These are phyloP conservation scores for Hesperia comma DNA, from an alignment of 2,888 invertebrate genomes.

Conservation along the genomic window DNA sequence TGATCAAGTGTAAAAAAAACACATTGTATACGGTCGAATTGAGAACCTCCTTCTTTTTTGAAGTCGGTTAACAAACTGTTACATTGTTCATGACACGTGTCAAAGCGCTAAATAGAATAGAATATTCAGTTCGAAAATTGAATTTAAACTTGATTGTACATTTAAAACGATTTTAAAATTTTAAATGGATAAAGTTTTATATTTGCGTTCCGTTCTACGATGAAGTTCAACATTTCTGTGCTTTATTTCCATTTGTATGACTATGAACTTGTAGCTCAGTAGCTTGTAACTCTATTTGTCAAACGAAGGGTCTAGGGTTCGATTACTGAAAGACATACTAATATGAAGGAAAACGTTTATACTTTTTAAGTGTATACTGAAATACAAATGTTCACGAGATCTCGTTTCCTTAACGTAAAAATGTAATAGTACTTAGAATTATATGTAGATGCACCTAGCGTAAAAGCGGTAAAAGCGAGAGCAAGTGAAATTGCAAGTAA, in stretches of 20 bases:
- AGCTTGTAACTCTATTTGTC: no score
- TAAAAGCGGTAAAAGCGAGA: slow-evolving; percentile 28
- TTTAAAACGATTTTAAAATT: not conserved
- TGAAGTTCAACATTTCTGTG: no score
- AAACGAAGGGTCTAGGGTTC: no score
- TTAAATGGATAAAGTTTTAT: no score
- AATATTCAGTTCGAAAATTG: not conserved
- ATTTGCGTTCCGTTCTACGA: no score
- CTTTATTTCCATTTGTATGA: no score
- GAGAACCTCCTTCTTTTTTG: no score
- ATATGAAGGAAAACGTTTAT: no score
- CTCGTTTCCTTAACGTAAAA: not conserved
- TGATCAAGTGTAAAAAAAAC: no score
- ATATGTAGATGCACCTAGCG: slow-evolving; percentile 14
- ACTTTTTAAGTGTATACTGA: not conserved
- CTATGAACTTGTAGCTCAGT: no score
- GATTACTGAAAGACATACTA: no score
- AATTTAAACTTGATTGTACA: slow-evolving; percentile 1
- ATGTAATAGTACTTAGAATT: not conserved
- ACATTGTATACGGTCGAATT: no score
- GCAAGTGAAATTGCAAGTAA: slow-evolving; percentile 26
- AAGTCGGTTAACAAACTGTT: not conserved
- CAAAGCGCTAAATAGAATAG: not conserved
- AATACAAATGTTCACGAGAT: not conserved
- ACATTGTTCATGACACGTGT: not conserved